A percentile compares a stretch with the other conserved stretches of the same genome.
These are phyloP conservation scores for Trachymyrmex cornetzi DNA, from an alignment of 1,140 invertebrate genomes.

Conservation along the genomic window DNA sequence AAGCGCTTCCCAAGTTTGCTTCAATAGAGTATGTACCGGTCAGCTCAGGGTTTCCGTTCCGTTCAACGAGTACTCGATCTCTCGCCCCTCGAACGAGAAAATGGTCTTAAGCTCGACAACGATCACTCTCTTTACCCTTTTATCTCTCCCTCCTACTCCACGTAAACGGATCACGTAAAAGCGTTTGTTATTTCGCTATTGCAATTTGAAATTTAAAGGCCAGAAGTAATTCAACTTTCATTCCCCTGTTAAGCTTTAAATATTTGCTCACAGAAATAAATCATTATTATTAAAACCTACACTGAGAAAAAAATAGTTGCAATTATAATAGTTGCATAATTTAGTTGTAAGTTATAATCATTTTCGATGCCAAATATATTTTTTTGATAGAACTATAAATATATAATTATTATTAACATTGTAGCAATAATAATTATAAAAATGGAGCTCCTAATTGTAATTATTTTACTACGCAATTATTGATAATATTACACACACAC, in stretches of 20 bases:
- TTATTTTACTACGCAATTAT: no score
- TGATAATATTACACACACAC: background rate
- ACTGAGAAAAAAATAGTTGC: no score
- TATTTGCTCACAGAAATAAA: background rate
- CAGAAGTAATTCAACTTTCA: slow-evolving; percentile 1
- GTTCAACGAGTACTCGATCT: slow-evolving; percentile 45
- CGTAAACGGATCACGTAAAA: slow-evolving; percentile 24
- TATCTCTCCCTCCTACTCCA: slow-evolving; percentile 9
- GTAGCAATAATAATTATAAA: no score
- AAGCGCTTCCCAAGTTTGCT: slow-evolving; percentile 31
- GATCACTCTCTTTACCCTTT: slow-evolving; percentile 15
- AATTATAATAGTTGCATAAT: no score
- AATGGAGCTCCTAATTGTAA: no score
- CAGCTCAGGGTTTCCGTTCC: slow-evolving; percentile 26
- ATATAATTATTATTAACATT: no score
- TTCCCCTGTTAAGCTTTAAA: background rate
- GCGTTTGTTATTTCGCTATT: background rate
- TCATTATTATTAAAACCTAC: background rate
- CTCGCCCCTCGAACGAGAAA: slow-evolving; percentile 46
- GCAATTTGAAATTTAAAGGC: slow-evolving; percentile 21
- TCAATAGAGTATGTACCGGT: slow-evolving; percentile 34
- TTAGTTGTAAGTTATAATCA: no score
- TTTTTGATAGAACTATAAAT: no score
- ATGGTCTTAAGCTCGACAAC: slow-evolving; percentile 51
- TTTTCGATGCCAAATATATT: no score